These are phyloP conservation scores for Cantharis nigra DNA, from an alignment of 2,888 invertebrate species.

Conservation along the genomic window DNA sequence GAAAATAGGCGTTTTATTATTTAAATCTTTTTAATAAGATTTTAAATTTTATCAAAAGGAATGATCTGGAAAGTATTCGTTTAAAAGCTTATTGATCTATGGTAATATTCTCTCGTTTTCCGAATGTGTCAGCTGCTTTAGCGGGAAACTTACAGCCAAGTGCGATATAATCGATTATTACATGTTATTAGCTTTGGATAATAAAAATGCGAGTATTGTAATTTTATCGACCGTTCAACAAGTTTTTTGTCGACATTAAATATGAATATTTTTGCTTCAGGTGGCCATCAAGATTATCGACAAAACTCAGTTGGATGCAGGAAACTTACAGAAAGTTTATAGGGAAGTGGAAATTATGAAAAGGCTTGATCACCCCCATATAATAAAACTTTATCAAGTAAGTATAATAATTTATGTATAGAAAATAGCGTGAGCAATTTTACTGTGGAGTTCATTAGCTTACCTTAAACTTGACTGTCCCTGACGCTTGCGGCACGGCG, in stretches of 20 bases:
- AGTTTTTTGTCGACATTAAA: not conserved
- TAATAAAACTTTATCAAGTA: constrained; percentile 95
- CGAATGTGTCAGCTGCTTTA: too few relatives aligned
- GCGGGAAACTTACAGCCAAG: too few relatives aligned
- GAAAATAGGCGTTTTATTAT: too few relatives aligned
- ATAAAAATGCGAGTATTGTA: not conserved
- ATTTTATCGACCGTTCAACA: not conserved
- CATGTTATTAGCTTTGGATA: not conserved
- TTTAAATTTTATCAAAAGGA: too few relatives aligned
- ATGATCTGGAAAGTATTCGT: too few relatives aligned
- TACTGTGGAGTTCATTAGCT: constrained; percentile 45
- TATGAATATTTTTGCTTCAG: constrained; percentile 56
- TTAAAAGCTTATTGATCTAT: too few relatives aligned
- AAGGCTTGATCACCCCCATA: constrained; percentile 94
- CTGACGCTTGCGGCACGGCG: constrained; percentile 46
- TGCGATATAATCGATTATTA: not conserved
- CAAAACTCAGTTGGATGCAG: constrained; percentile 87
- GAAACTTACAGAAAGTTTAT: constrained; percentile 92
- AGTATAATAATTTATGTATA: constrained; percentile 38
- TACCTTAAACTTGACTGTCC: constrained; percentile 54
- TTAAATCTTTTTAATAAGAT: too few relatives aligned
- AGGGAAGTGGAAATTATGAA: constrained; percentile 98
- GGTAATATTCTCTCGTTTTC: too few relatives aligned
- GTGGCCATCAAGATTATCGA: constrained; percentile 97
- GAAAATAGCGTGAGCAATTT: constrained; percentile 11